These are phyloP conservation scores for Drosophila arawakana DNA, from an alignment of 1,140 invertebrate species.

Conservation along the genomic window DNA sequence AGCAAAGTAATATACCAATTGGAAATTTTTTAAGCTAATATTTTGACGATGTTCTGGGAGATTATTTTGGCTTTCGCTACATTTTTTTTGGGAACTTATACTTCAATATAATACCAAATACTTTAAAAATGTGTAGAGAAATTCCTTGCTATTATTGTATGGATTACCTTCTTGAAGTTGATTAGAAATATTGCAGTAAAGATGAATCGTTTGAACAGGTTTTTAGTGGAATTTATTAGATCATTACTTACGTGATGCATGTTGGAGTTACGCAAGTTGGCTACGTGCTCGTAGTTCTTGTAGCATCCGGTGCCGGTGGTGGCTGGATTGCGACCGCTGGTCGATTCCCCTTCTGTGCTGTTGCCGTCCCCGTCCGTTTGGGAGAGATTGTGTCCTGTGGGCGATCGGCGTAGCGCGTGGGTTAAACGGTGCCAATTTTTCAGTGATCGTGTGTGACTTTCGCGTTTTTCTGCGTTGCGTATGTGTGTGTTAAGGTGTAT, in stretches of 20 bases:
- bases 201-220: neutral
- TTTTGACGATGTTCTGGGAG: no score
- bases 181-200: neutral
- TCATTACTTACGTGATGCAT: conserved; percentile 86
- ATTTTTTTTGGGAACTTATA: no score
- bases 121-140: no score
- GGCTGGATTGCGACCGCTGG: conserved; percentile 88
- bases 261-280: conserved; percentile 87
- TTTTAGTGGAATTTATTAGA: neutral
- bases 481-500: conserved; percentile 14
- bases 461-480: conserved; percentile 80
- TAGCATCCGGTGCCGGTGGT: conserved; percentile 93
- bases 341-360: conserved; percentile 92
- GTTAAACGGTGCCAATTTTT: conserved; percentile 85
- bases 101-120: no score
- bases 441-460: conserved; percentile 84
- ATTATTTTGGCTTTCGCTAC: no score
- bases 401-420: conserved; percentile 84
- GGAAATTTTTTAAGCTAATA: no score
- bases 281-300: conserved; percentile 92
- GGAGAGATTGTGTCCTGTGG: conserved; percentile 95
- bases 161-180: no score
- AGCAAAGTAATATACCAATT: no score
- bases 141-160: no score
- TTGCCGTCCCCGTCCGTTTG: conserved; percentile 94